phyloP scores from a whole-genome alignment of 2,888 invertebrate genomes.

The Callosobruchus maculatus region DNA sequence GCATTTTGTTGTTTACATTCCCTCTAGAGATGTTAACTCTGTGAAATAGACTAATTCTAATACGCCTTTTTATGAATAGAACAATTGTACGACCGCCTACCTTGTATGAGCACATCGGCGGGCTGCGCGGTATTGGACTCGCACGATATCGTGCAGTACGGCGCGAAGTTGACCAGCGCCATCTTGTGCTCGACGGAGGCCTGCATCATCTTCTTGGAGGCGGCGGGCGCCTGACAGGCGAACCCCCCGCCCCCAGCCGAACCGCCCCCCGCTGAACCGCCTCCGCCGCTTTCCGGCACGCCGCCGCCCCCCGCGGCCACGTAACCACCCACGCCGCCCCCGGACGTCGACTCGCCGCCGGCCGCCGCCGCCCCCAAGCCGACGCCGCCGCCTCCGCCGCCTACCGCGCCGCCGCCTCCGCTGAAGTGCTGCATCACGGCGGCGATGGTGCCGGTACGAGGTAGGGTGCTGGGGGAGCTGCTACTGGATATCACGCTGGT shows the following conservation, averaged over 20 bases:
- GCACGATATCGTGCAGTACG: slow-evolving; percentile 63
- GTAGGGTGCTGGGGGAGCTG: slow-evolving; percentile 63
- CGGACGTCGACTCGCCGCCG: slow-evolving; percentile 5
- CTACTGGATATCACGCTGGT: slow-evolving; percentile 74
- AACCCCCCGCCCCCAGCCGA: slow-evolving; percentile 15
- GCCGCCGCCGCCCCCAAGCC: neutral
- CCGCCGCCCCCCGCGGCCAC: neutral
- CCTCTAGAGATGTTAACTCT: too few species aligned
- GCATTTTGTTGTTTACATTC: too few species aligned
- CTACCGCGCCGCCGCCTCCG: slow-evolving; percentile 37
- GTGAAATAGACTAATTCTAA: too few species aligned
- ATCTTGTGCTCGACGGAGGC: slow-evolving; percentile 63
- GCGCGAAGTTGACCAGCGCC: slow-evolving; percentile 85
- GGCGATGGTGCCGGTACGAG: slow-evolving; percentile 52
- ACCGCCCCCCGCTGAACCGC: too few species aligned
- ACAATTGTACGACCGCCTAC: neutral
- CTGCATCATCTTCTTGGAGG: slow-evolving; percentile 44
- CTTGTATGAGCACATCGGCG: slow-evolving; percentile 80
- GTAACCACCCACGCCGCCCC: neutral
- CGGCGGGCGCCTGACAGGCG: slow-evolving; percentile 37
- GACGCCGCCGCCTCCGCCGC: neutral
- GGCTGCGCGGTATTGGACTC: slow-evolving; percentile 70
- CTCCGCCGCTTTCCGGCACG: too few species aligned
- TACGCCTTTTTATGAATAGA: too few species aligned
- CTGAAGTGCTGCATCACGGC: slow-evolving; percentile 63